These are phyloP conservation scores for Heliocidaris tuberculata DNA, from an alignment of 35 echinoderm and acorn worm genomes.

Conservation along the genomic window DNA sequence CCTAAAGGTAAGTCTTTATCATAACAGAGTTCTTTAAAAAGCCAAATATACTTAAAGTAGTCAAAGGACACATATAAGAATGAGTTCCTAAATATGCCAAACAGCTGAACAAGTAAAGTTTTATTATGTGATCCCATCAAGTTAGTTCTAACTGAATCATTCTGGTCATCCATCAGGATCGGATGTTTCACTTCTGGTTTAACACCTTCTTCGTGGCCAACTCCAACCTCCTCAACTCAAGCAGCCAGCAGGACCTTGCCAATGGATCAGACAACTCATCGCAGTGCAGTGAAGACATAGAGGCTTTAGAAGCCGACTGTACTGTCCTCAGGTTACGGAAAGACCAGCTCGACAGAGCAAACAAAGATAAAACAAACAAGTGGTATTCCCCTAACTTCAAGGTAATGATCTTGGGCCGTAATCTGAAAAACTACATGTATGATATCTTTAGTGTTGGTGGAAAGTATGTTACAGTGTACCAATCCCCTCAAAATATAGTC, in stretches of 20 bases:
- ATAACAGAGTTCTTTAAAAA: background rate
- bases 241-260: slow-evolving; percentile 12
- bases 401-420: slow-evolving; percentile 46
- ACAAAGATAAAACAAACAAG: slow-evolving; percentile 97
- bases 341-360: slow-evolving; percentile 86
- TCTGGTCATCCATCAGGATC: slow-evolving; percentile 57
- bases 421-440: background rate
- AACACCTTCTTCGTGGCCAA: slow-evolving; percentile 91
- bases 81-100: background rate
- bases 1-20: background rate
- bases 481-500: background rate
- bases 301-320: background rate
- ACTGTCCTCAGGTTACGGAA: slow-evolving; percentile 69
- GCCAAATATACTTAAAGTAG: background rate
- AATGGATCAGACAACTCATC: slow-evolving; percentile 12
- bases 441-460: background rate
- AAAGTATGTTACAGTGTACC: background rate
- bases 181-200: slow-evolving; percentile 97
- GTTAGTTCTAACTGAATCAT: background rate
- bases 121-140: background rate
- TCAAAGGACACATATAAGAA: too few relatives aligned
- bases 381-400: slow-evolving; percentile 92
- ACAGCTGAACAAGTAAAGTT: background rate
- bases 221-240: slow-evolving; percentile 32
- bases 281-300: background rate